These are phyloP conservation scores for Eleutherodactylus coqui DNA, from an alignment of 2,797 vertebrate species.

Conservation along the genomic window DNA sequence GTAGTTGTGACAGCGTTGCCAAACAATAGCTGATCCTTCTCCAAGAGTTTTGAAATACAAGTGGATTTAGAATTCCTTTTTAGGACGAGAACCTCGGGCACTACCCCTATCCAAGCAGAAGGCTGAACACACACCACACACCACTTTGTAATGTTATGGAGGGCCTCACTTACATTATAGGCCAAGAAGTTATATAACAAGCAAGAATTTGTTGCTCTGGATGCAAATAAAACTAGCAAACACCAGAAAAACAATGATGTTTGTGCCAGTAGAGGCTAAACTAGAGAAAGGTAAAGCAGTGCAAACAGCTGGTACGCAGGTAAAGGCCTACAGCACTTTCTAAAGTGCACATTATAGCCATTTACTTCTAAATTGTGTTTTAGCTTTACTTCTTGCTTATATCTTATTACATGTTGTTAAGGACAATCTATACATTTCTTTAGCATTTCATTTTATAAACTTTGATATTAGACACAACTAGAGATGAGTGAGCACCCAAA, in stretches of 20 bases:
- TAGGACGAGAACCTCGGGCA: slow-evolving; percentile 33
- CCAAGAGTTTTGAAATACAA: slow-evolving; percentile 37
- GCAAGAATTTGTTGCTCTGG: neutral
- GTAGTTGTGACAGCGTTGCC: slow-evolving; percentile 15
- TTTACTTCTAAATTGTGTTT: neutral
- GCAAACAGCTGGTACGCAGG: neutral
- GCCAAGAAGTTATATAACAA: neutral
- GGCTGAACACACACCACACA: slow-evolving; percentile 29
- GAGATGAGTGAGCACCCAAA: no score
- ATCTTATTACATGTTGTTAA: neutral
- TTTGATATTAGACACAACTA: no score
- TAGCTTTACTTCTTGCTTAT: neutral
- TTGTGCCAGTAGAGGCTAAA: neutral
- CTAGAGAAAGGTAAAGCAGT: neutral
- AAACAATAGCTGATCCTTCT: slow-evolving; percentile 50
- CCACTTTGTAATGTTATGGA: neutral
- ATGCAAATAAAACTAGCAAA: neutral
- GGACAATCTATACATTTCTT: no score
- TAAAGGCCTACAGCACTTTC: neutral
- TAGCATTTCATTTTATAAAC: no score
- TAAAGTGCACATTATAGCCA: neutral
- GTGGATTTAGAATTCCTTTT: slow-evolving; percentile 51
- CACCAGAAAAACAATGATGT: neutral
- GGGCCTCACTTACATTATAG: neutral
- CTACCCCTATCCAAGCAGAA: neutral